Conservation (phyloP, 2,888 invertebrate species). For the Macropis europaea region DNA sequence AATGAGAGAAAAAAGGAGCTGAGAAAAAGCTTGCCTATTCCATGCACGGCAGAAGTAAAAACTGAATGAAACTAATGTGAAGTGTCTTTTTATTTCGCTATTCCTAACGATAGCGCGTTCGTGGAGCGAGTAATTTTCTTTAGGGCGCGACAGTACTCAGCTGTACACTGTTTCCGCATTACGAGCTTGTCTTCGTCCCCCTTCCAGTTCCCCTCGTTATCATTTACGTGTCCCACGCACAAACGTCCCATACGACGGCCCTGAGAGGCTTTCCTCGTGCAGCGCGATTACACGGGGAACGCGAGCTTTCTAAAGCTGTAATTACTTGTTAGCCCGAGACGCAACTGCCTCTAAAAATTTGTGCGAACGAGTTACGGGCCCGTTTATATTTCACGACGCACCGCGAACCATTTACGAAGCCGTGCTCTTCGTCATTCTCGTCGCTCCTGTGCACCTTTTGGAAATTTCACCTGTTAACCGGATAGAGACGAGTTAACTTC, state of each 20-base stretch:
- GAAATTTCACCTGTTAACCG: no score
- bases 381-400: neutral
- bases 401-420: neutral
- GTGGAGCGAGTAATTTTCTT: slow-evolving; percentile 19
- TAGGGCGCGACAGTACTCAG: slow-evolving; percentile 19
- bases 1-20: no score
- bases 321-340: slow-evolving; percentile 67
- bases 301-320: slow-evolving; percentile 61
- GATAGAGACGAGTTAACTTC: no score
- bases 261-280: slow-evolving; percentile 50
- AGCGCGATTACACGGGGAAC: slow-evolving; percentile 29
- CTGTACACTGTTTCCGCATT: slow-evolving; percentile 70
- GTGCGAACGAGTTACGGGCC: neutral
- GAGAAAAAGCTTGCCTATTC: no score
- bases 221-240: slow-evolving; percentile 47
- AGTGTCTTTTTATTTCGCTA: neutral
- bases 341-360: neutral
- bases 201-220: slow-evolving; percentile 51
- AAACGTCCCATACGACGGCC: slow-evolving; percentile 22
- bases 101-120: no score
- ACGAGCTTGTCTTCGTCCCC: slow-evolving; percentile 40
- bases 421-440: no score
- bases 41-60: neutral
- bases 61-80: neutral
- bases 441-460: no score